Percentiles rank a stretch among this genome's conserved stretches.
These are phyloP conservation scores for Sialis fuliginosa DNA, from an alignment of 2,888 invertebrate genomes.

Conservation along the genomic window DNA sequence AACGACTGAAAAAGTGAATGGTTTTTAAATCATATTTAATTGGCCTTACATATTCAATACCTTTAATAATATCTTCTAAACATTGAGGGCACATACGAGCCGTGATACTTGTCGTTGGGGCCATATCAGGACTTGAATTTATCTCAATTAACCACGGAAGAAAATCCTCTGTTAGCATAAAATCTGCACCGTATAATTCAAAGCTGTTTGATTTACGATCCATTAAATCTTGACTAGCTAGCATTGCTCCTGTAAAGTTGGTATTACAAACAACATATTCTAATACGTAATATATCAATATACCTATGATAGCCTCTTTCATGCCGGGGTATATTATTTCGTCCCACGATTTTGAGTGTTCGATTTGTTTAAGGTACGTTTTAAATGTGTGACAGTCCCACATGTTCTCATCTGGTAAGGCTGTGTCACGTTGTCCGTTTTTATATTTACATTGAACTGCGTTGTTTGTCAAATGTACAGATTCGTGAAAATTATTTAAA, in stretches of 20 bases:
- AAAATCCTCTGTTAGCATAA: conserved; percentile 77
- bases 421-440: conserved; percentile 51
- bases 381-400: conserved; percentile 81
- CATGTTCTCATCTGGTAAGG: conserved; percentile 82
- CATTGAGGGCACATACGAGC: conserved; percentile 72
- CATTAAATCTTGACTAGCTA: conserved; percentile 76
- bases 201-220: conserved; percentile 69
- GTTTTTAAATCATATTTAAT: conserved; percentile 3
- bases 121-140: conserved; percentile 84
- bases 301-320: conserved; percentile 2
- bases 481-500: conserved; percentile 76
- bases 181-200: conserved; percentile 89
- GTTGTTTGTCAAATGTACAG: conserved; percentile 83
- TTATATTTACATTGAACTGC: conserved; percentile 81
- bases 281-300: conserved; percentile 13
- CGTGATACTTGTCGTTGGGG: conserved; percentile 79
- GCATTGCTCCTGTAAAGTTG: conserved; percentile 52
- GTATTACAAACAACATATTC: background rate
- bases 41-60: conserved; percentile 25
- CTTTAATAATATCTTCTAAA: conserved; percentile 81
- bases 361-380: conserved; percentile 42
- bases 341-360: conserved; percentile 63
- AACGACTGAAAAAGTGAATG: conserved; percentile 40
- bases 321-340: conserved; percentile 78
- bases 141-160: conserved; percentile 89